Evolutionary conservation across 2,888 invertebrate species (phyloP), one percentile per base, ranked within the genome.

Genomic region (Agrochola litura): DNA sequence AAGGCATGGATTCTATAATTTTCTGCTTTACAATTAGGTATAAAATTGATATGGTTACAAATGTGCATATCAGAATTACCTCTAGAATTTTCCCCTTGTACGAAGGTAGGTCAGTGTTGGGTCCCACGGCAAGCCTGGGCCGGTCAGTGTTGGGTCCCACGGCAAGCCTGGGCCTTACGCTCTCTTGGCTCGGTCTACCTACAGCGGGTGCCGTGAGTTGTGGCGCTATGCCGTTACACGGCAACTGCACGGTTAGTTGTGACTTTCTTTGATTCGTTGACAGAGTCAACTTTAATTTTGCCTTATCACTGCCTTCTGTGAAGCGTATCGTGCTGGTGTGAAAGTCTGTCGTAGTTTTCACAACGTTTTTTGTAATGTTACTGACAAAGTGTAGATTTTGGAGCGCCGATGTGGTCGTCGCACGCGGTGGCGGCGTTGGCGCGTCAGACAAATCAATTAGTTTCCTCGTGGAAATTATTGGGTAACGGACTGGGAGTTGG

Each of bases 281-380:
- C 89, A 95, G 90, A 58, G 95, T 95, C 89, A 96, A 91, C 83
- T 95, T 95, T 86, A 96, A 89, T 86, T 94, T 94, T 67, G 94
- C 94, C 90, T 95, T 96, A 87, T 96, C 95, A 76, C 91, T 93
- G 77, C 93, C 94, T 78, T 94, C 95, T 49, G 95, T 93, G 92
- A 96, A 95, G 81, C 93, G 90, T 85, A 96, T 97, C 88, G 93
- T 97, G 97, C 93, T 93, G 92, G 97, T 95, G 84, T 94, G 95
- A 90, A 93, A 96, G 90, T 93, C 92, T 85, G 92, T 89, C 82
- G 92, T 87, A 76, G 92, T 81, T 78, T 89, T 88, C 79, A 90
- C 91, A 82, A 94, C 94, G 86, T 94, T 94, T 91, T 94, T 95
- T 76, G 93, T 95, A 87, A 95, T 95, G 91, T 95, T 95, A 91